Conservation (phyloP, 2,113 vertebrate species). For the Siniperca knerii region DNA sequence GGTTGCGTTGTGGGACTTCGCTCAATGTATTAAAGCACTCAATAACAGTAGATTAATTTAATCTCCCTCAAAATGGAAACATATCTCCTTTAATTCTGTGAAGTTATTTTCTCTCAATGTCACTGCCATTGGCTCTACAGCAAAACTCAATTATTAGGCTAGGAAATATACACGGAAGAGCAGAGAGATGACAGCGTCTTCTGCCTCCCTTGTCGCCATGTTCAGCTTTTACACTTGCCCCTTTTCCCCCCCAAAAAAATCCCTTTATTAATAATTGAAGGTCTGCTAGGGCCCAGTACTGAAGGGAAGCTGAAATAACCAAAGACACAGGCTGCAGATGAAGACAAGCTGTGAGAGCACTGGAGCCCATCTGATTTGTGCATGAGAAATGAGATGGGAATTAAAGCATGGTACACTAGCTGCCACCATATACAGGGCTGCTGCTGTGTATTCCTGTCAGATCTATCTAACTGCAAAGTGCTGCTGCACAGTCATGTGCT, state of each 20-base stretch:
- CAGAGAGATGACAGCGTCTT: not conserved
- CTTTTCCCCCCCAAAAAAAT: slow-evolving; percentile 11
- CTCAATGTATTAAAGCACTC: slow-evolving; percentile 66
- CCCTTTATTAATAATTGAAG: slow-evolving; percentile 60
- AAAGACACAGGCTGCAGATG: slow-evolving; percentile 52
- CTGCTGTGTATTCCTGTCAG: slow-evolving; percentile 53
- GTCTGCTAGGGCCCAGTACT: slow-evolving; percentile 32
- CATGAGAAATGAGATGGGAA: slow-evolving; percentile 67
- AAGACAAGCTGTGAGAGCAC: slow-evolving; percentile 52
- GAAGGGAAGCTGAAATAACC: slow-evolving; percentile 45
- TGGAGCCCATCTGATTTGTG: slow-evolving; percentile 65
- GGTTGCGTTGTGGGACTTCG: slow-evolving; percentile 61
- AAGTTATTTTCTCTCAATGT: slow-evolving; percentile 66
- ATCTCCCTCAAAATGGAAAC: slow-evolving; percentile 71
- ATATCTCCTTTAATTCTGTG: slow-evolving; percentile 65
- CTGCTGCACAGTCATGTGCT: slow-evolving; percentile 18
- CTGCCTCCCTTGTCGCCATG: not conserved
- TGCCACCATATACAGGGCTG: slow-evolving; percentile 35
- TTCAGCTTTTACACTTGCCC: not conserved
- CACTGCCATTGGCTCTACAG: slow-evolving; percentile 31
- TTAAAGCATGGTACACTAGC: slow-evolving; percentile 53
- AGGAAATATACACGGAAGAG: slow-evolving; percentile 14
- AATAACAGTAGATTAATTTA: slow-evolving; percentile 75
- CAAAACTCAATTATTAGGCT: slow-evolving; percentile 48
- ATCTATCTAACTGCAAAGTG: slow-evolving; percentile 36